Percentiles rank a stretch among this genome's conserved stretches.
These are phyloP conservation scores for Clarias pachynema DNA, from an alignment of 2,797 vertebrate species.

Conservation along the genomic window DNA sequence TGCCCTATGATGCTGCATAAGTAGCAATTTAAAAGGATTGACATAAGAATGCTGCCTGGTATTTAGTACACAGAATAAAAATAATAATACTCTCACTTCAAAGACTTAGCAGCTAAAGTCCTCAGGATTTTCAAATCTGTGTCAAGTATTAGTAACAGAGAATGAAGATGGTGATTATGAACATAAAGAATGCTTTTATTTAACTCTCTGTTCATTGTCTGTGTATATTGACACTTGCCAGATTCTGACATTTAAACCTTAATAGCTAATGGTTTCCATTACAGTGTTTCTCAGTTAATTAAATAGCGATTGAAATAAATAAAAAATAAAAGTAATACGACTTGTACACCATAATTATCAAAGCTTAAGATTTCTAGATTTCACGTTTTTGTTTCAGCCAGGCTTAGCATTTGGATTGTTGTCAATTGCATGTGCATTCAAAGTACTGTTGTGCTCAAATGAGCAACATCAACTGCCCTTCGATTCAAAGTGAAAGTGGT, in stretches of 20 bases:
- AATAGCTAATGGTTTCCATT: too few species aligned
- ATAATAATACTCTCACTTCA: too few species aligned
- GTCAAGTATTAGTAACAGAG: neutral
- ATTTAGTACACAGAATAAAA: too few species aligned
- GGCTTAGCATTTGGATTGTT: neutral
- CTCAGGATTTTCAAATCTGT: too few species aligned
- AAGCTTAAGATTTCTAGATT: neutral
- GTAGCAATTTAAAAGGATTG: too few species aligned
- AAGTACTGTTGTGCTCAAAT: conserved; percentile 55
- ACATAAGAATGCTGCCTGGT: too few species aligned
- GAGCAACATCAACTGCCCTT: neutral
- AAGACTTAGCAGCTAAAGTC: too few species aligned
- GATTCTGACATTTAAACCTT: neutral
- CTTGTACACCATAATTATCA: neutral
- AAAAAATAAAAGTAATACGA: too few species aligned
- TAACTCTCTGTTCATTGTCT: neutral
- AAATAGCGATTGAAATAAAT: too few species aligned
- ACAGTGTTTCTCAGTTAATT: too few species aligned
- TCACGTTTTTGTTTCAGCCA: neutral
- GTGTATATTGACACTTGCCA: neutral
- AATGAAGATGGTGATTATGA: neutral
- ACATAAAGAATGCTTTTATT: neutral
- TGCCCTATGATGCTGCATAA: too few species aligned
- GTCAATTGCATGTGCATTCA: conserved; percentile 32
- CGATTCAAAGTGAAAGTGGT: neutral